Base-by-base conservation (phyloP, 2,113 vertebrate species). In the Neotoma lepida region DNA sequence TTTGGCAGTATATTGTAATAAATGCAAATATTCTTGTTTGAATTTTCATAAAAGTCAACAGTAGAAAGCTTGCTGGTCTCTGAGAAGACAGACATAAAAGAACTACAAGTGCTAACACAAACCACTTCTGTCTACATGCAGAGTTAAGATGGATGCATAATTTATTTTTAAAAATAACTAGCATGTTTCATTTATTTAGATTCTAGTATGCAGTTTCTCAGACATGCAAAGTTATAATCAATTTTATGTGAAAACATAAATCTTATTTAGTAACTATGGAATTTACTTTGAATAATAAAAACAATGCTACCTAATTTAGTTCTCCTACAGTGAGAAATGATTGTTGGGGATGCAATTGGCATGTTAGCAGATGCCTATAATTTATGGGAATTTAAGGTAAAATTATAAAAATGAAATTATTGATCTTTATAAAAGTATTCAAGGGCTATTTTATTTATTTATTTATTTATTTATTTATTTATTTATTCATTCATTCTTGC, bases 171-270 rank as follows among this genome's bases (percentile, higher is more conserved):
- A 66, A 96, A 95, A 49, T 96, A 98, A 91, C 58, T 22, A 97
- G 97, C 94, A 91, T 51, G 14, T 98, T 98, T 97, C 96, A 96
- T 96, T 97, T 97, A 92, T 96, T 97, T 97, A 97, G 95, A 96
- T 96, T 94, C 58, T 87, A 73, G 64, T 94, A 63, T 96, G 90
- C 96, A 97, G 86, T 54, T 88, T 96, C 95, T 93, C 81, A 94
- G 22, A 90, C 93, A 81, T 89, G 61, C 54, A 97, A 89, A 96
- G 92, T 96, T 96, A 92, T 94, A 93, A 89, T 91, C n/a, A 9
- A 4, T 94, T 97, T 95, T 96, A 96, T 98, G 93, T 97, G 97
- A 98, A 98, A 98, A 97, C 96, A 58, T 97, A 95, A 95, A 96
- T 95, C 71, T 90, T 93, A 46, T 89, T 89, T 94, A 92, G 89